Conservation (phyloP, 2,113 vertebrate species). For the Sinocyclocheilus rhinocerous region DNA sequence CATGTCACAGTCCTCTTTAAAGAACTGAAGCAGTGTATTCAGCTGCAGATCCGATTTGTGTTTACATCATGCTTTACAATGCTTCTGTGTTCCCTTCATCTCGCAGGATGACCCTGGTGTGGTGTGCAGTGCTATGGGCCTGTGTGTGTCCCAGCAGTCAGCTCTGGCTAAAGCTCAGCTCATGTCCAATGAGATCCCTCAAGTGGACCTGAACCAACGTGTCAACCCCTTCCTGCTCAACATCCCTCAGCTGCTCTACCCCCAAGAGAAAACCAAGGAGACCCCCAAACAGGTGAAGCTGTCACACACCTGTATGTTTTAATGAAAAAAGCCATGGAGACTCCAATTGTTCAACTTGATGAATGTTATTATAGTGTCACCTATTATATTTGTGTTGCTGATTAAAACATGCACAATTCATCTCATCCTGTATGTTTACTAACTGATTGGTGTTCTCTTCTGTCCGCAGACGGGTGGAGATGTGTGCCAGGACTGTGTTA, state of each 20-base stretch:
- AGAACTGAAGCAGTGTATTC: slow-evolving; percentile 46
- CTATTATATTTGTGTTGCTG: background rate
- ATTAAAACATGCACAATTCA: background rate
- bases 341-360: too few relatives aligned
- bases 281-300: slow-evolving; percentile 61
- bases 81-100: background rate
- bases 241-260: slow-evolving; percentile 89
- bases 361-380: too few relatives aligned
- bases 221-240: slow-evolving; percentile 87
- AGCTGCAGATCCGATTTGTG: slow-evolving; percentile 52
- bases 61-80: background rate
- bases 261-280: slow-evolving; percentile 74
- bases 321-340: background rate
- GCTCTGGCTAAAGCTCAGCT: slow-evolving; percentile 83
- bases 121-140: slow-evolving; percentile 80
- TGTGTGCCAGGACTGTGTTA: slow-evolving; percentile 88
- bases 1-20: slow-evolving; percentile 4
- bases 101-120: slow-evolving; percentile 80
- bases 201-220: slow-evolving; percentile 79
- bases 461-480: slow-evolving; percentile 65
- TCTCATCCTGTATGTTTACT: background rate
- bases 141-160: slow-evolving; percentile 86
- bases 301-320: background rate
- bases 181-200: slow-evolving; percentile 87
- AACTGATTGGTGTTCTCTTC: background rate